Evolutionary conservation across 2,797 vertebrate species (phyloP), one percentile per base, ranked within the genome.

Genomic region (Holocentrus rufus): DNA sequence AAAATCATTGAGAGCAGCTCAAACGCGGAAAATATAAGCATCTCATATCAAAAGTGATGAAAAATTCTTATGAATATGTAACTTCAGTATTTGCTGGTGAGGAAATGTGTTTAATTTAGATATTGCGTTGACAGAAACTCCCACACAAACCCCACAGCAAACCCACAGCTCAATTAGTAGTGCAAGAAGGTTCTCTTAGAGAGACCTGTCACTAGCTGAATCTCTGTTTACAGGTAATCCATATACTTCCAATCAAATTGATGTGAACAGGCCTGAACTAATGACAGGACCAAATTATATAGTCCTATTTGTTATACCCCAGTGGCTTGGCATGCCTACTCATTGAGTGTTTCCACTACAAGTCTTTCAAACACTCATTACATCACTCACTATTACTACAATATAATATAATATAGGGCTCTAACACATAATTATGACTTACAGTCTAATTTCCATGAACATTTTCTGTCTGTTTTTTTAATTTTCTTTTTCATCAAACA

Each of bases 81-180:
- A 78, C 50, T 68, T 84, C 69, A 50, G 79, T 90, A 73, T 90
- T 87, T 88, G 83, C 87, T 69, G 63, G 81, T 82, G 53, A 81
- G 47, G 83, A 89, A 89, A 85, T 68, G 63, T 81, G 85, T 91
- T 90, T 92, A 81, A 89, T 90, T 90, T 90, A 80, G 88, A 89
- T 91, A 89, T 75, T 82, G 84, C 82, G 85, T 84, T 87, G 84
- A 87, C 85, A 82, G 76, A 88, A 84, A 88, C 90, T 82, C 85
- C 89, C 89, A 90, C 87, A 81, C 88, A 72, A 69, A 69, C 70
- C 76, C 53, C 59, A 74, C 77, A 79, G 76, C 79, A 62, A 83
- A 65, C 69, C 61, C 87, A 80, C 72, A 53, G 74, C 79, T 88
- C 84, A 89, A 74, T 89, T 86, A 87, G 77, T 59, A 42, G 39